Evolutionary conservation across 2,797 vertebrate genomes (phyloP), one percentile per base, ranked within the genome.

Genomic region (Enteromius thamalakanensis): DNA sequence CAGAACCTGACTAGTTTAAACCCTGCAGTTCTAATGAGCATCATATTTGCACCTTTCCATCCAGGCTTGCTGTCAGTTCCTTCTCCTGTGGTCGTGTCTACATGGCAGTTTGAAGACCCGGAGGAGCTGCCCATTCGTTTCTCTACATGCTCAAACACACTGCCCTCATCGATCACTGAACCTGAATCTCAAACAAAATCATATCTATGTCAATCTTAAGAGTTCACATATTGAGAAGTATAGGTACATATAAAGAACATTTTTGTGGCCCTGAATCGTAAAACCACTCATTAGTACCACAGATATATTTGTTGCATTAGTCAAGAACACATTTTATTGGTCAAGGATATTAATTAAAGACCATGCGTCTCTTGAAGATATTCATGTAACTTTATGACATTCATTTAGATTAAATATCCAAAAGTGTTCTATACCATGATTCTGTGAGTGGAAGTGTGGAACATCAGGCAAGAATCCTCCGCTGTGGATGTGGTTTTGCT

Each of bases 1-100:
- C 10, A 42, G 3, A 55, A 74, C 9, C 12, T 12, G 14, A 14
- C 19, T 53, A 64, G 21, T 80, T 85, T 42, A 34, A 82, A 80
- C 34, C 58, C n/a, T 1, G 11, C 67, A 60, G 29, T 3, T 17
- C 26, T 78, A 32, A 26, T 23, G 34, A 23, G 32, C 76, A 23
- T 53, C 15, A 8, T 10, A 15, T 71, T 64, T 42, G 51, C 19
- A 55, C 68, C 26, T 14, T 90, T 95, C 88, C 93, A 91, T 83
- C 91, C 32, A 37, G 90, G 5, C 2, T 87, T 67, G 86, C 79
- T 90, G 11, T 97, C 96, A 0, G 83, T 49, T 47, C 90, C 92
- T n/a, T 91, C 93, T 65, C 92, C 93, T 23, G 97, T 99, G 10
- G 97, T 99, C 0, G 97, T 98, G 88, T 97, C 97, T 1, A 98